phyloP scores from a whole-genome alignment of 2,113 vertebrate species.

The Platichthys flesus region DNA sequence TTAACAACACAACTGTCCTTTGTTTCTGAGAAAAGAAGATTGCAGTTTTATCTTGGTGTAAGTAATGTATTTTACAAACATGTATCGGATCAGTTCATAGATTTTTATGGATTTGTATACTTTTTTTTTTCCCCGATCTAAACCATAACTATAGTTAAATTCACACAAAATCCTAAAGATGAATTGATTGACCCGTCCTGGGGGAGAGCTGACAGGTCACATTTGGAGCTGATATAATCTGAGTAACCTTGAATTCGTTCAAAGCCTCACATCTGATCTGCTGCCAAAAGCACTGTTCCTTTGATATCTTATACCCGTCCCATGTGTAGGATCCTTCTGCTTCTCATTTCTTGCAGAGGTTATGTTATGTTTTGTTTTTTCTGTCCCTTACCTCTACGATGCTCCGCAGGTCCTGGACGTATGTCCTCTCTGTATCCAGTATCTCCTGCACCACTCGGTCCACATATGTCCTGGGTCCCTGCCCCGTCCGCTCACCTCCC shows the following conservation, averaged over 20 bases:
- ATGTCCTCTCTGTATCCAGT: conserved; percentile 94
- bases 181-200: not conserved
- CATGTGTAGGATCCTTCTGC: conserved; percentile 9
- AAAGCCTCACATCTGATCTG: conserved; percentile 30
- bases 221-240: conserved; percentile 15
- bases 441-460: conserved; percentile 98
- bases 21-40: too few species aligned
- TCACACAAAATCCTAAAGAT: not conserved
- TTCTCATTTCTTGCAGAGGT: conserved; percentile 15
- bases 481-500: conserved; percentile 68
- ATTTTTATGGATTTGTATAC: too few species aligned
- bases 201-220: not conserved
- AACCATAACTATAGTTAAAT: not conserved
- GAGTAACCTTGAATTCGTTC: conserved; percentile 11
- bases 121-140: too few species aligned
- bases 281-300: conserved; percentile 19
- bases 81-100: too few species aligned
- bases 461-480: conserved; percentile 92
- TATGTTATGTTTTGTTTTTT: not conserved
- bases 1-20: too few species aligned
- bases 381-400: conserved; percentile 91
- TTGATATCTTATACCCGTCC: conserved; percentile 33
- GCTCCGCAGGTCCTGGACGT: conserved; percentile 94
- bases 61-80: too few species aligned
- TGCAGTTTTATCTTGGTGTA: too few species aligned